Percentiles rank a stretch among this genome's conserved stretches.
Conservation (phyloP, 2,113 vertebrate genomes). For the Scophthalmus maximus region DNA sequence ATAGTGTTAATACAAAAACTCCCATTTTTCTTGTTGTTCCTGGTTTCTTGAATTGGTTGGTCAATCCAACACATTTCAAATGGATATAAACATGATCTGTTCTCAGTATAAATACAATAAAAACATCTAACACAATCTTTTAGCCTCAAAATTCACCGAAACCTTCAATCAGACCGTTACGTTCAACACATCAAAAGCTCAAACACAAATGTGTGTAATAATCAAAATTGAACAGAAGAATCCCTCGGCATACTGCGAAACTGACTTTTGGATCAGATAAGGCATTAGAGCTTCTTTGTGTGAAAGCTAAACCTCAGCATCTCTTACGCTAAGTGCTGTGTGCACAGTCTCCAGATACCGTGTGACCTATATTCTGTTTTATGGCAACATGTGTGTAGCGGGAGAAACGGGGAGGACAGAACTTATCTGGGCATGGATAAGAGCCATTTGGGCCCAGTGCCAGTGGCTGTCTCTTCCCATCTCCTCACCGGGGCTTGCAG, state of each 20-base stretch:
- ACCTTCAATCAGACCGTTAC: background rate
- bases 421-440: conserved; percentile 70
- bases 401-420: conserved; percentile 60
- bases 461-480: conserved; percentile 71
- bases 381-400: conserved; percentile 48
- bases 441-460: conserved; percentile 64
- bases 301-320: conserved; percentile 44
- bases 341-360: conserved; percentile 40
- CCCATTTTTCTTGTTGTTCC: background rate
- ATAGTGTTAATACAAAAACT: background rate
- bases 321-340: conserved; percentile 45
- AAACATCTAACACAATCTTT: background rate
- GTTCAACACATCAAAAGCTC: conserved; percentile 3
- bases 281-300: conserved; percentile 25
- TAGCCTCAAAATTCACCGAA: background rate
- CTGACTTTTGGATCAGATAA: conserved; percentile 34
- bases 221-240: conserved; percentile 7
- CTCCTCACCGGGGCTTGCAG: conserved; percentile 52
- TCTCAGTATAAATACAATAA: conserved; percentile 10
- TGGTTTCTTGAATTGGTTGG: conserved; percentile 1
- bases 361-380: conserved; percentile 68
- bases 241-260: background rate
- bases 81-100: background rate
- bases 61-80: background rate
- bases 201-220: conserved; percentile 19